Evolutionary conservation across 2,888 invertebrate species (phyloP), one percentile per base, ranked within the genome.

Genomic region (Uloborus plumipes): DNA sequence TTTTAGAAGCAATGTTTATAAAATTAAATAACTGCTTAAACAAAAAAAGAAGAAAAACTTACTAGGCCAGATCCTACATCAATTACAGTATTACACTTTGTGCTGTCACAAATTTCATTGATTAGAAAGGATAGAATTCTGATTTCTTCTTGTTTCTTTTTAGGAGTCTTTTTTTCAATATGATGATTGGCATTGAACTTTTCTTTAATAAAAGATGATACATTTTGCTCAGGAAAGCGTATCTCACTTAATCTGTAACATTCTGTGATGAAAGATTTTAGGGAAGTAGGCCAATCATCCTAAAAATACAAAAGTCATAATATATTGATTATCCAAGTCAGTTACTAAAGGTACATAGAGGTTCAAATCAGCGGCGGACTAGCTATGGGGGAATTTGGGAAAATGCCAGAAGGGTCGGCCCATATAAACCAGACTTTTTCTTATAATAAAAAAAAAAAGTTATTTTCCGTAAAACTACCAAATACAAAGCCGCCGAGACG

Each of bases 51-150:
- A 14, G 16, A 16, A 18, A 20, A 16, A 70, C 64, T 16, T 71
- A 77, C 77, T 31, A 77, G 71, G 31, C 77, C 77, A 65, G 77
- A 77, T 11, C 77, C 77, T 50, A 77, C 71, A 22, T 77, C 77
- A 18, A 77, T 58, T 16, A 70, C 64, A 15, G 51, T 20, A 49
- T 64, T 13, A 11, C 71, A 77, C 0, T 77, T 39, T 0, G 58
- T 15, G 58, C 55, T 58, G 18, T 77, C 62, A 20, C 77, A 71
- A 11, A 77, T 55, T 65, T 70, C 39, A 64, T 50, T 6, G 20
- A 77, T 64, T 15, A 77, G 20, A 65, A 2, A 14, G 39, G 77
- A 70, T 64, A 71, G 70, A 15, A 64, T 22, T 49, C 49, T 58
- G 26, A 77, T 77, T 71, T 77, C 70, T 64, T 55, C 20, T 53